Evolutionary conservation across 2,113 vertebrate genomes (phyloP).

Genomic region (Daubentonia madagascariensis): DNA sequence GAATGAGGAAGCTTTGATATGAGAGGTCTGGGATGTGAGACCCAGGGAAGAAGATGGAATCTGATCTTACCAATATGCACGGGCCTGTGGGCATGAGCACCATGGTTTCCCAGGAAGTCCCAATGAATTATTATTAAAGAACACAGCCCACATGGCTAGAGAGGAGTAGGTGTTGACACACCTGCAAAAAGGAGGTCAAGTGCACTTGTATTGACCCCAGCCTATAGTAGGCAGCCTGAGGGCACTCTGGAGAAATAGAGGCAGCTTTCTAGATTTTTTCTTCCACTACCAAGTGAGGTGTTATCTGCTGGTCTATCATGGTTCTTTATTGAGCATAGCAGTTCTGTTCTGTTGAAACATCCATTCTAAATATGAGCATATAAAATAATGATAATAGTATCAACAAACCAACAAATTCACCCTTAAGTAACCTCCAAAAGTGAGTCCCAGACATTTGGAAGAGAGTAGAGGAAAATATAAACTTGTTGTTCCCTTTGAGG

Average conservation of each 20-base stretch:
- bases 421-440: no score
- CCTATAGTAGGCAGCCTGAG: neutral
- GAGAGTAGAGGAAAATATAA: neutral
- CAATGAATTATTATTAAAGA: neutral
- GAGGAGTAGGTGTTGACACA: neutral
- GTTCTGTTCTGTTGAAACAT: neutral
- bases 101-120: neutral
- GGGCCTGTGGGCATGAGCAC: fast-evolving
- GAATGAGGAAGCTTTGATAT: no score
- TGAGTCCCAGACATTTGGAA: neutral
- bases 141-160: neutral
- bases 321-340: neutral
- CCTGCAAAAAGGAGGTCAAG: neutral
- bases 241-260: neutral
- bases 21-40: no score
- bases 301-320: neutral
- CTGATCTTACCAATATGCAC: fast-evolving
- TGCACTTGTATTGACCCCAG: neutral
- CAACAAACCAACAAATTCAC: neutral
- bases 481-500: fast-evolving
- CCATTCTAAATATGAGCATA: neutral
- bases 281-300: neutral
- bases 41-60: neutral
- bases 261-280: neutral
- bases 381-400: neutral